These are phyloP conservation scores for Zaprionus gabonicus DNA, from an alignment of 1,140 invertebrate species.

Conservation along the genomic window DNA sequence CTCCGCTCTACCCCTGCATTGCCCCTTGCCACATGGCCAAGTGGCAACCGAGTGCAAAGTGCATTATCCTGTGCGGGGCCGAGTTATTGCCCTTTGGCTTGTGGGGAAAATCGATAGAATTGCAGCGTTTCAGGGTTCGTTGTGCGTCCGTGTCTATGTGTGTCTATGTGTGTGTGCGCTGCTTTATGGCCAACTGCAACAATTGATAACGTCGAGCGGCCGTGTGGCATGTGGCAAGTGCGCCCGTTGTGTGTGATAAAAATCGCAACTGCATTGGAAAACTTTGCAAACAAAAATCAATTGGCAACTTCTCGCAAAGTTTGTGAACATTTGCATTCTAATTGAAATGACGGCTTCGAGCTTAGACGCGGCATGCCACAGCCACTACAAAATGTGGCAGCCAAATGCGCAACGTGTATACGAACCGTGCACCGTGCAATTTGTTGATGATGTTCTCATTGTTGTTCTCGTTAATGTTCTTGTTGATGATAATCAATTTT, in stretches of 20 bases:
- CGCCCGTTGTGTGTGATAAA: constrained; percentile 47
- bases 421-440: constrained; percentile 23
- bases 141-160: constrained; percentile 11
- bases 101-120: constrained; percentile 73
- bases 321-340: constrained; percentile 69
- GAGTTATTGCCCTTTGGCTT: constrained; percentile 78
- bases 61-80: constrained; percentile 76
- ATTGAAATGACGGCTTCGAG: constrained; percentile 58
- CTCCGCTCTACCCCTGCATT: too few relatives aligned
- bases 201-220: constrained; percentile 59
- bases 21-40: background rate
- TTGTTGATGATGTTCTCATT: constrained; percentile 41
- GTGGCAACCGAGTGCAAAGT: constrained; percentile 66
- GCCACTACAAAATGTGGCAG: constrained; percentile 22
- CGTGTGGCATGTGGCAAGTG: constrained; percentile 21
- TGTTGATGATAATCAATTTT: constrained; percentile 76
- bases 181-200: constrained; percentile 69
- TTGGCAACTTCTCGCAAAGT: constrained; percentile 46
- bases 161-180: constrained; percentile 9
- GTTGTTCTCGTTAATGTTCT: background rate
- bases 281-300: constrained; percentile 52
- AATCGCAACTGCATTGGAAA: constrained; percentile 67
- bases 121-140: constrained; percentile 48
- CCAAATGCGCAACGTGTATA: constrained; percentile 59
- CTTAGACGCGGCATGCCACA: constrained; percentile 39